Percentiles rank a stretch among this genome's conserved stretches.
Conservation (phyloP, 2,113 vertebrate genomes). For the Phrynosoma blainvillii region DNA sequence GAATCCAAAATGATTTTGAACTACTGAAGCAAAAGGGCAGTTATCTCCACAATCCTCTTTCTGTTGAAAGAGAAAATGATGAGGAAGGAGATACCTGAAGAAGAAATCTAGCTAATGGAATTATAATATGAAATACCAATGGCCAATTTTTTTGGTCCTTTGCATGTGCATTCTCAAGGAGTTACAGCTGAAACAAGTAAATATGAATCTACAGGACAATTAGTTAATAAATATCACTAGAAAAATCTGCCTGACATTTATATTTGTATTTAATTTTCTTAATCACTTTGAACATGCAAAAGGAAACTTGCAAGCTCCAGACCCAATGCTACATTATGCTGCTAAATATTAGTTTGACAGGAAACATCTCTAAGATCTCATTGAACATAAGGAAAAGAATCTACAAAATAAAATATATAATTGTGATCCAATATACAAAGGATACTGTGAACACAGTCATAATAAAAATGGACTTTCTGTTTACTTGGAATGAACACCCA, state of each 20-base stretch:
- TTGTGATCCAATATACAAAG: not conserved
- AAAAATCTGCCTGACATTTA: conserved; percentile 60
- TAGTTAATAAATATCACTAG: conserved; percentile 43
- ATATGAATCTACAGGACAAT: conserved; percentile 50
- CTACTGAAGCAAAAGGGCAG: not conserved
- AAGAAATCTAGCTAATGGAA: not conserved
- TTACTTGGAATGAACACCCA: not conserved
- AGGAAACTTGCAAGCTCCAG: conserved; percentile 44
- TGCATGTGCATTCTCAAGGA: not conserved
- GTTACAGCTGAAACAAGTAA: conserved; percentile 36
- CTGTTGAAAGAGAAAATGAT: accelerated
- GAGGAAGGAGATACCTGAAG: accelerated
- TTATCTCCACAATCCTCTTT: not conserved
- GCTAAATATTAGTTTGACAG: conserved; percentile 7
- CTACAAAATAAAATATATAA: not conserved
- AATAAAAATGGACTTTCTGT: not conserved
- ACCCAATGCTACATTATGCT: conserved; percentile 56
- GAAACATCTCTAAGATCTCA: accelerated
- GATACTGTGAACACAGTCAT: not conserved
- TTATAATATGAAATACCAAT: conserved; percentile 7
- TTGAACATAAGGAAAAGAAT: not conserved
- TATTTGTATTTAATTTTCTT: conserved; percentile 64
- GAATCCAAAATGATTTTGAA: conserved; percentile 12
- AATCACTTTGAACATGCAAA: conserved; percentile 63
- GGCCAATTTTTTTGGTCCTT: conserved; percentile 39